Evolutionary conservation across 2,797 vertebrate genomes (phyloP), one percentile per base, ranked within the genome.

Genomic region (Myotis daubentonii): DNA sequence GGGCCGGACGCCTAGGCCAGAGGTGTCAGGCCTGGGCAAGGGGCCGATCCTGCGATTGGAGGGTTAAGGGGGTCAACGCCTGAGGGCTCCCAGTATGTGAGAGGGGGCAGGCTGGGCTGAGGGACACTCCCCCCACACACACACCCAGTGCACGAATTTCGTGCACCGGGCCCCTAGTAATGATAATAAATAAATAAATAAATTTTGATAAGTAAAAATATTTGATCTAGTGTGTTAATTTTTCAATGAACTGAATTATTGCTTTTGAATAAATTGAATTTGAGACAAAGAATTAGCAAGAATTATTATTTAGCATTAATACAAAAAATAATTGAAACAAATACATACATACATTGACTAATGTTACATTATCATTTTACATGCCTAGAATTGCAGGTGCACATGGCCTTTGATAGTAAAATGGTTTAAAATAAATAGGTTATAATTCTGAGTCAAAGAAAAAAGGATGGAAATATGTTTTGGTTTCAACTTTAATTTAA

Each of bases 241-340:
- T 75, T 86, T 88, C 53, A 89, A 53, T 7, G n/a, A 71, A 79
- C 5, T 49, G 4, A 84, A 74, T 55, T 38, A n/a, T 33, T 2
- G 25, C 6, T 65, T 51, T 49, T 83, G 17, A 28, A 36, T 75
- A 92, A 55, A 90, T 1, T 94, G 55, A 95, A 83, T 71, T 57
- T 88, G 68, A 85, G n/a, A 75, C 11, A 65, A 22, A 94, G 22
- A 93, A 86, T 68, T 89, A 87, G 19, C 25, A 79, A 83, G 16
- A 5, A 30, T 93, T 83, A 91, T 55, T 78, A 76, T 15, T 41
- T 36, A 89, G 30, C 2, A 53, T 51, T 5, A 36, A 79, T 36
- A 55, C 22, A 36, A 78, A 76, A 25, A 22, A 22, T 75, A 28
- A 30, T 15, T 84, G 65, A 51, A 84, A 55, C 8, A 79, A 90